Base-by-base conservation (phyloP, 2,113 vertebrate species). In the Hyperoodon ampullatus region DNA sequence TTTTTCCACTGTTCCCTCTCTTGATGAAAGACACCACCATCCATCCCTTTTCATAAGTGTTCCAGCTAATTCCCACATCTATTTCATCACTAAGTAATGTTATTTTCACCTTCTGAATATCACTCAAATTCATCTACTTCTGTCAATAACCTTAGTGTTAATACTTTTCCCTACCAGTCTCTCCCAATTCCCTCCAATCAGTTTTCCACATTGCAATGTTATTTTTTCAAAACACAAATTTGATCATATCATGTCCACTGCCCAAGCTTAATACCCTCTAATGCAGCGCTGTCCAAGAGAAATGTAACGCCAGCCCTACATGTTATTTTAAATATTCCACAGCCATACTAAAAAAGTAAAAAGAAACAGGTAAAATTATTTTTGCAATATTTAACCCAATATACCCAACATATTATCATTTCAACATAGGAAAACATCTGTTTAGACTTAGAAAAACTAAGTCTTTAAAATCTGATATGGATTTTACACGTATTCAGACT, bases 221-320 rank as follows among this genome's bases (percentile, higher is more conserved):
- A 81, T 63, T 58, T 77, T 90, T 83, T 90, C 44, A 72, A 60
- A 95, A 88, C 33, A 97, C n/a, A 75, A 33, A 75, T 80, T 19
- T 74, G n/a, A 83, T 68, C 53, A 60, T 26, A 26, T 50, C n/a
- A 53, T 10, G 6, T 44, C 9, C 42, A 68, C 4, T 63, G 72
- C 6, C 19, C 53, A 88, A 82, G 30, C 30, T 72, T 42, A 90
- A 93, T 72, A 72, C 4, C 23, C 26, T 77, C 33, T n/a, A 61
- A 55, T 28, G 65, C 3, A 44, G 47, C 2, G 3, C 44, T 14
- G 24, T 47, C 55, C 44, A 50, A 81, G 8, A 96, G 33, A 75
- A 85, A 95, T 30, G 24, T 10, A 85, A 71, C 30, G 12, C 14
- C 19, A 55, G 7, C 2, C 13, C 50, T 30, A 63, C 2, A 70